Evolutionary conservation across 2,888 invertebrate species (phyloP).

Genomic region (Tenodera sinensis): DNA sequence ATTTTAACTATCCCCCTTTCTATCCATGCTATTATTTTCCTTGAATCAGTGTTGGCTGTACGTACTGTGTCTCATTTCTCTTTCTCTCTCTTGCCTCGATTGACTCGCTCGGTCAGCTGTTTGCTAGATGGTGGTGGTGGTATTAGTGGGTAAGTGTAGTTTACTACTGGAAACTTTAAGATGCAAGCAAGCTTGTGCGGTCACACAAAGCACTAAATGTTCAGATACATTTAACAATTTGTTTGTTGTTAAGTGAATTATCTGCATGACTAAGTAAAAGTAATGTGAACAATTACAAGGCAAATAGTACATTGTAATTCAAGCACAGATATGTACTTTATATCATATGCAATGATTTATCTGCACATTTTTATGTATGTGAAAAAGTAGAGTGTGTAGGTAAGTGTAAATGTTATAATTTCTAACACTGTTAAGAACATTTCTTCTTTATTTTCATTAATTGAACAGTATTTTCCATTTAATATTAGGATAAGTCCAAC

Average conservation of each 20-base stretch:
- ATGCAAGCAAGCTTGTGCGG: neutral
- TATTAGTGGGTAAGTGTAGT: constrained; percentile 62
- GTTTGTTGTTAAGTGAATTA: neutral
- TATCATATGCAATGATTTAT: too few relatives aligned
- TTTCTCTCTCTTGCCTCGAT: constrained; percentile 44
- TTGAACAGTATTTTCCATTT: too few relatives aligned
- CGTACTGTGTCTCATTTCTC: constrained; percentile 39
- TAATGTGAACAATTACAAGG: too few relatives aligned
- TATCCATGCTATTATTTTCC: neutral
- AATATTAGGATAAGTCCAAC: too few relatives aligned
- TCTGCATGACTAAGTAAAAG: neutral
- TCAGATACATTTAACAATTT: neutral
- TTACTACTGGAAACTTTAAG: neutral
- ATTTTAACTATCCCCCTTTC: neutral
- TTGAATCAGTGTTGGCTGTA: constrained; percentile 10
- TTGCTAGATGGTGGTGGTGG: constrained; percentile 59
- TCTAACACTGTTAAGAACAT: too few relatives aligned
- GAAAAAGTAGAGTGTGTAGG: too few relatives aligned
- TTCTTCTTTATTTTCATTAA: too few relatives aligned
- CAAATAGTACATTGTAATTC: too few relatives aligned
- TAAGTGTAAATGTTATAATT: too few relatives aligned
- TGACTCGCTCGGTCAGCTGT: constrained; percentile 58
- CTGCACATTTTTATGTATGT: too few relatives aligned
- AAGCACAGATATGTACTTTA: too few relatives aligned
- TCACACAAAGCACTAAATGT: neutral